Percentiles rank a stretch among this genome's conserved stretches.
phyloP scores from a whole-genome alignment of 1,140 invertebrate species.

The Drosophila truncata region DNA sequence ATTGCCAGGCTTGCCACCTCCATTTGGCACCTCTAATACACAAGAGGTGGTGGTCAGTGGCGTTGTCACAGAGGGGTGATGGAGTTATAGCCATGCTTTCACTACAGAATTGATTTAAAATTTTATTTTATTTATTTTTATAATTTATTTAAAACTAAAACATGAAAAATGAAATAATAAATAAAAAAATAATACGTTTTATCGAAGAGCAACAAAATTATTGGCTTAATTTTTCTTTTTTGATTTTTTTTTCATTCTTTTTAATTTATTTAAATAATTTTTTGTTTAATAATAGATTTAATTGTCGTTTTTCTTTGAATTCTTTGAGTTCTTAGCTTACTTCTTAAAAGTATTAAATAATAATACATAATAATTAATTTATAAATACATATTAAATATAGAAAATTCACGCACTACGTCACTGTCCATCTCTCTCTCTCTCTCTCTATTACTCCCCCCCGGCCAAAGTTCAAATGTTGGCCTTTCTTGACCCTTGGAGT shows the following conservation, averaged over 20 bases:
- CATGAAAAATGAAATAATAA: no score
- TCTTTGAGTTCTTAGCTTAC: no score
- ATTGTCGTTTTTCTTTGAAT: no score
- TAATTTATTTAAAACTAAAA: background rate
- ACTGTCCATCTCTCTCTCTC: background rate
- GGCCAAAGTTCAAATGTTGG: constrained; percentile 19
- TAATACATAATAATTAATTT: no score
- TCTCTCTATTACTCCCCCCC: background rate
- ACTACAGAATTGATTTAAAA: background rate
- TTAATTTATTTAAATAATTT: no score
- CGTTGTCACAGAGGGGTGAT: background rate
- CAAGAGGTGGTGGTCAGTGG: constrained; percentile 20
- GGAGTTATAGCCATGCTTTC: background rate
- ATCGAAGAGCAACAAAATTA: no score
- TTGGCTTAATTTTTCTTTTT: no score
- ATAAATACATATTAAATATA: background rate
- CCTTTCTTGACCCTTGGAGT: constrained; percentile 33
- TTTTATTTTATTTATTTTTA: no score
- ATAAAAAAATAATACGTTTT: no score
- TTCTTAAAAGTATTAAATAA: no score
- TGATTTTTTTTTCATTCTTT: no score
- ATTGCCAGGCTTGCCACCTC: background rate
- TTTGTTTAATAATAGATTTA: no score
- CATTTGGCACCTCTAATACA: constrained; percentile 32
- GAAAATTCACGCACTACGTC: background rate